Base-by-base conservation (phyloP, 2,113 vertebrate genomes). In the Microcebus murinus region DNA sequence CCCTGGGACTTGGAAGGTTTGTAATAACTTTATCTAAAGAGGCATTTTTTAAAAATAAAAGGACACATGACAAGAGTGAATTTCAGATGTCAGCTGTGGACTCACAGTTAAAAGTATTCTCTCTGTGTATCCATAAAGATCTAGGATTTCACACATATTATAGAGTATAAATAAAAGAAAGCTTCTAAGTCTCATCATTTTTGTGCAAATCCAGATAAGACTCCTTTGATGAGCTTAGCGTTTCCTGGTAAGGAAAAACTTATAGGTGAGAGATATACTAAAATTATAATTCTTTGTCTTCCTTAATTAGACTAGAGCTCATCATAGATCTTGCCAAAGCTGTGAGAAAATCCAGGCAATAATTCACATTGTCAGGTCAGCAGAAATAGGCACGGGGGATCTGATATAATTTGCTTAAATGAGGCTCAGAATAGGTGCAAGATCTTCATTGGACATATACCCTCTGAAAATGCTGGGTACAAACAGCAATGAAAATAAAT, bases 231-330 rank as follows among this genome's bases (percentile, higher is more conserved):
- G 81, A 94, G 95, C 61, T 94, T 93, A 96, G 80, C 4, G 31
- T 94, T 96, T 97, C 90, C 92, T 93, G 87, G 79, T 90, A 96
- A 90, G 84, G 95, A 39, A 95, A 96, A 88, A 90, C 97, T 96
- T 92, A 92, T 74, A 95, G 96, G 97, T 96, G 95, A 97, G 67
- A 96, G 74, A 55, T 91, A 76, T 84, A 89, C 81, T 87, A 82
- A 97, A 97, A 97, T 95, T 91, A 94, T 84, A 95, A 96, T 96
- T 97, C 94, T 98, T 96, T 97, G 95, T 97, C 95, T 97, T 95
- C 81, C 94, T 97, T 98, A 98, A 97, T 98, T 98, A 97, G 95
- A 92, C 68, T 65, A 50, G 94, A 95, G 80, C 96, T 98, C 67
- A 92, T 87, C 87, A 95, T 63, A 97, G 97, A 91, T 96, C 84